phyloP scores from a whole-genome alignment of 2,113 vertebrate species.

The Cepphus grylle region DNA sequence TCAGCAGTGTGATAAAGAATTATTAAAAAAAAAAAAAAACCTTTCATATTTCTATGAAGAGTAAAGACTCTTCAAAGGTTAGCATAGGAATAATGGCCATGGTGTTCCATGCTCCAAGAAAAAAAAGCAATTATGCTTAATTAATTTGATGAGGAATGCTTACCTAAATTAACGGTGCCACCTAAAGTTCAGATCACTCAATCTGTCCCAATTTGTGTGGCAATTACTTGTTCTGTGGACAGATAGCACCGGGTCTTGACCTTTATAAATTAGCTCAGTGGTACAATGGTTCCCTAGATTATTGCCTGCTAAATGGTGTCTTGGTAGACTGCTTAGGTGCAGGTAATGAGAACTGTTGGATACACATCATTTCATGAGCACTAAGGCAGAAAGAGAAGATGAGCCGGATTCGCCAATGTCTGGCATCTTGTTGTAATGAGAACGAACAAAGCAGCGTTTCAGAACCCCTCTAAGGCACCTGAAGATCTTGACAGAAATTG shows the following conservation, averaged over 20 bases:
- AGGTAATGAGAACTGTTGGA: background rate
- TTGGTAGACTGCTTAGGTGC: background rate
- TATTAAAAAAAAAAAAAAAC: background rate
- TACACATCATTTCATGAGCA: background rate
- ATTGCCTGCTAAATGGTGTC: background rate
- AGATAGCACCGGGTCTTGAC: background rate
- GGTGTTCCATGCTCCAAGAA: background rate
- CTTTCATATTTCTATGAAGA: background rate
- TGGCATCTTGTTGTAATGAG: background rate
- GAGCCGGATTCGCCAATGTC: background rate
- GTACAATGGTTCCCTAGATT: background rate
- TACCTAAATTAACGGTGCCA: background rate
- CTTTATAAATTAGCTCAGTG: constrained; percentile 5
- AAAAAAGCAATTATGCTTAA: constrained; percentile 20
- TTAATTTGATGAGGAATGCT: constrained; percentile 19
- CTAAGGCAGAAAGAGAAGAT: background rate
- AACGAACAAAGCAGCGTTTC: background rate
- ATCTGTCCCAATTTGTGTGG: background rate
- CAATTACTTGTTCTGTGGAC: constrained; percentile 7
- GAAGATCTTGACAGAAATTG: background rate
- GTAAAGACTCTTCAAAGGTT: background rate
- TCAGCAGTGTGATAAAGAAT: background rate
- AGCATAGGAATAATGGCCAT: background rate
- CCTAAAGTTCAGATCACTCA: constrained; percentile 36
- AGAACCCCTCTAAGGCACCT: background rate